A percentile compares a stretch with the other conserved stretches of the same genome.
These are phyloP conservation scores for Pachypanchax playfairii DNA, from an alignment of 2,113 vertebrate species.

Conservation along the genomic window DNA sequence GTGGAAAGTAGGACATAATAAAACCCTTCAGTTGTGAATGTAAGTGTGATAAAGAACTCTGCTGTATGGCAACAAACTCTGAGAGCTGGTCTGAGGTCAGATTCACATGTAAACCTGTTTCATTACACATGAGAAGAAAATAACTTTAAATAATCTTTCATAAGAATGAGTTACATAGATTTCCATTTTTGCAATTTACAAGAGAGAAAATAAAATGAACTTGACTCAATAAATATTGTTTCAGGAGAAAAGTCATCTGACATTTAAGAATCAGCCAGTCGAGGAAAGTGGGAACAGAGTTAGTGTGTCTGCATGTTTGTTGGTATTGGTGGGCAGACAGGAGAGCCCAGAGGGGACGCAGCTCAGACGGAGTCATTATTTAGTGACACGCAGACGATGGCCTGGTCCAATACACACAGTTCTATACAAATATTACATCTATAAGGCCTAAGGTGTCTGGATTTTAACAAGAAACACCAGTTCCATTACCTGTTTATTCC, in stretches of 20 bases:
- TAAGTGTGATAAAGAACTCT: conserved; percentile 19
- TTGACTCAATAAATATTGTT: conserved; percentile 60
- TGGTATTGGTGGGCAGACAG: conserved; percentile 51
- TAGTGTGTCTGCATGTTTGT: conserved; percentile 11
- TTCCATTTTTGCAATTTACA: conserved; percentile 4
- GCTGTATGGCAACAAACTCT: neutral
- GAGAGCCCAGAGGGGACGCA: conserved; percentile 64
- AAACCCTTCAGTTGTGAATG: neutral
- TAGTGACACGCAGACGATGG: conserved; percentile 66
- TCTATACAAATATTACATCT: conserved; percentile 28
- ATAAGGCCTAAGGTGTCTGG: conserved; percentile 41
- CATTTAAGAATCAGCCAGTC: conserved; percentile 74
- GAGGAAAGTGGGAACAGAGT: conserved; percentile 33
- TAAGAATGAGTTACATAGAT: neutral
- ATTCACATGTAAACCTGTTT: neutral
- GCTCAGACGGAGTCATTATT: conserved; percentile 77
- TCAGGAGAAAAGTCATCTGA: conserved; percentile 71
- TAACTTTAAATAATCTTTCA: neutral
- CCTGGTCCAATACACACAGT: conserved; percentile 44
- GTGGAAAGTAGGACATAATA: neutral
- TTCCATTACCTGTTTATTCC: conserved; percentile 30
- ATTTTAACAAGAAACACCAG: conserved; percentile 57
- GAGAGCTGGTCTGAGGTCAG: neutral
- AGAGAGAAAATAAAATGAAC: conserved; percentile 30
- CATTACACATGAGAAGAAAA: neutral